Evolutionary conservation across 2,113 vertebrate genomes (phyloP).

Genomic region (Taurulus bubalis): DNA sequence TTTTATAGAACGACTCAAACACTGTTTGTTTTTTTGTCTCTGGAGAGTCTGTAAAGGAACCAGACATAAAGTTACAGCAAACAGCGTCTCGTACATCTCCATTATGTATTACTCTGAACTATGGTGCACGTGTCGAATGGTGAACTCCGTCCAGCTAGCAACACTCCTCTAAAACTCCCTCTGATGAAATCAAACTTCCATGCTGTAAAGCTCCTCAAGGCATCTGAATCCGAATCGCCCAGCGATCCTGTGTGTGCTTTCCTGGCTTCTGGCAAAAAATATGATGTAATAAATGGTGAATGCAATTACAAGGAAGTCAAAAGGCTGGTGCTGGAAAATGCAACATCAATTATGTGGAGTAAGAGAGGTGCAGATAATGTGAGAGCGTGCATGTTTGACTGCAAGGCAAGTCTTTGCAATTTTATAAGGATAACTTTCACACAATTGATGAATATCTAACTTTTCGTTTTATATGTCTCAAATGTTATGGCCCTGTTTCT

Average conservation of each 20-base stretch:
- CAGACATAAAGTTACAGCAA: constrained; percentile 40
- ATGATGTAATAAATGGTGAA: constrained; percentile 37
- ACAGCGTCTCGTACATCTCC: constrained; percentile 17
- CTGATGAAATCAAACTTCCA: constrained; percentile 30
- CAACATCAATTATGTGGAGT: constrained; percentile 13
- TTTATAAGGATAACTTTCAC: constrained; percentile 26
- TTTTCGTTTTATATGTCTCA: neutral
- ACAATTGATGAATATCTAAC: constrained; percentile 32
- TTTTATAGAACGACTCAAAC: constrained; percentile 37
- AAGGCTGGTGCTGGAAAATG: constrained; percentile 31
- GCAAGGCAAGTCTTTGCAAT: constrained; percentile 19
- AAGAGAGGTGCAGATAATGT: constrained; percentile 8
- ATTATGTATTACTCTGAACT: constrained; percentile 27
- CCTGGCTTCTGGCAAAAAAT: constrained; percentile 17
- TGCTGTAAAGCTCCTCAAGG: neutral
- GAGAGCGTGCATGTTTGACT: constrained; percentile 4
- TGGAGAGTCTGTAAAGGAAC: constrained; percentile 12
- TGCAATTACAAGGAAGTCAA: constrained; percentile 25
- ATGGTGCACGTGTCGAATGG: neutral
- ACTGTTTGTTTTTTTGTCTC: constrained; percentile 30
- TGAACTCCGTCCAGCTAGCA: constrained; percentile 13
- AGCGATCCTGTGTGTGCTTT: neutral
- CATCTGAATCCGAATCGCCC: constrained; percentile 37
- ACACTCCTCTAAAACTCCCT: constrained; percentile 17
- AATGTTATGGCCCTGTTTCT: neutral